phyloP scores from a whole-genome alignment of 1,140 invertebrate genomes.

The Planococcus citri region DNA sequence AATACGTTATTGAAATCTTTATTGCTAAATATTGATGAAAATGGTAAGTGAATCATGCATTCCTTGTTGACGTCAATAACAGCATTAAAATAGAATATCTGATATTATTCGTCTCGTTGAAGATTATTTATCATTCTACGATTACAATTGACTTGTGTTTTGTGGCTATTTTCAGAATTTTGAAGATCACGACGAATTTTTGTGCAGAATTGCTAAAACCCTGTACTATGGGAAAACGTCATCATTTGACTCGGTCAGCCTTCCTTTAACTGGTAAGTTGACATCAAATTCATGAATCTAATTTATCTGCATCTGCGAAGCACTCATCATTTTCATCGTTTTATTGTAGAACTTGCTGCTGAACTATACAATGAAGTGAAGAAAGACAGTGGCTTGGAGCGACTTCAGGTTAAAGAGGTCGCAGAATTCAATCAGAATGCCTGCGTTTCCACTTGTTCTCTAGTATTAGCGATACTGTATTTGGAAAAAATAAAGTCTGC shows the following conservation, averaged over 20 bases:
- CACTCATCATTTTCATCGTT: background rate
- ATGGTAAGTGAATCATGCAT: too few species aligned
- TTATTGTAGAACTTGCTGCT: conserved; percentile 2
- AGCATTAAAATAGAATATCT: too few species aligned
- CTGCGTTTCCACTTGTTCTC: conserved; percentile 71
- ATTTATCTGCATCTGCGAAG: background rate
- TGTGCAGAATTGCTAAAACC: background rate
- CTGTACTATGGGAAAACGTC: conserved; percentile 5
- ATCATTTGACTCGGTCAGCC: background rate
- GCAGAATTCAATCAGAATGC: conserved; percentile 30
- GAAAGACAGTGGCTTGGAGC: conserved; percentile 1
- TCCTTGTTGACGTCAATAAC: too few species aligned
- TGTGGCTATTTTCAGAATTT: background rate
- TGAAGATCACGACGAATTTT: conserved; percentile 8
- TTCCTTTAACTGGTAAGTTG: conserved; percentile 1
- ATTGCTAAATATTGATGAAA: too few species aligned
- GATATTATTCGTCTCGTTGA: too few species aligned
- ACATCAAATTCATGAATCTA: background rate
- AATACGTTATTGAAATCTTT: too few species aligned
- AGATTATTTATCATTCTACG: too few species aligned
- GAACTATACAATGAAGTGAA: conserved; percentile 5
- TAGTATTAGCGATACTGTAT: conserved; percentile 73
- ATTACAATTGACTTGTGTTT: too few species aligned
- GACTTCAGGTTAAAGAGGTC: background rate
- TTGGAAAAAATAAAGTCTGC: conserved; percentile 65